Evolutionary conservation across 2,113 vertebrate genomes (phyloP).

Genomic region (Carettochelys insculpta): DNA sequence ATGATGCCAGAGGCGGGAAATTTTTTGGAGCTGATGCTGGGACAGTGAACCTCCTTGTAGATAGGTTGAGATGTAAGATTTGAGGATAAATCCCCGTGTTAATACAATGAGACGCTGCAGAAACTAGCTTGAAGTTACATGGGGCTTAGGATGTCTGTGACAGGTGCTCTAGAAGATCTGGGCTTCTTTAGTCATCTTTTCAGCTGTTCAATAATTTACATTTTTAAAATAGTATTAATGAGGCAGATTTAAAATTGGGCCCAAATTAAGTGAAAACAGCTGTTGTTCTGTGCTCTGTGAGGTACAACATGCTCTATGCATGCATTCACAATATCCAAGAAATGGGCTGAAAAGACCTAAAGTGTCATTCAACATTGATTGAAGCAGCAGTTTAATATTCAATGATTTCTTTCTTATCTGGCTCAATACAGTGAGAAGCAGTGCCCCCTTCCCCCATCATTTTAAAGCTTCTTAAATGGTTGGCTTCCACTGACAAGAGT

Average conservation of each 20-base stretch:
- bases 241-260: constrained; percentile 15
- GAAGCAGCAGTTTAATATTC: constrained; percentile 15
- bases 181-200: background rate
- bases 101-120: background rate
- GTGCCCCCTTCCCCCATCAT: background rate
- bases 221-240: background rate
- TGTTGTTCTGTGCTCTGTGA: background rate
- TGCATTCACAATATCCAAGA: background rate
- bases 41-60: background rate
- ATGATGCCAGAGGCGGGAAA: background rate
- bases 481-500: rapidly evolving
- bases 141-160: background rate
- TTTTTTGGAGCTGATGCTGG: background rate
- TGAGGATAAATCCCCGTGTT: background rate
- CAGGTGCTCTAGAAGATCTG: background rate
- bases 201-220: background rate
- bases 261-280: background rate
- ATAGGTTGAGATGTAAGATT: background rate
- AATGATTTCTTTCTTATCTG: rapidly evolving
- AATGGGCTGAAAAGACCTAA: background rate
- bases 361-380: background rate
- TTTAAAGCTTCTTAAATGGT: background rate
- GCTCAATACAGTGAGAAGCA: background rate
- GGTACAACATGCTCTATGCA: rapidly evolving
- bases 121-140: constrained; percentile 11